phyloP scores from a whole-genome alignment of 2,797 vertebrate species.

The Dromococcyx pavoninus region DNA sequence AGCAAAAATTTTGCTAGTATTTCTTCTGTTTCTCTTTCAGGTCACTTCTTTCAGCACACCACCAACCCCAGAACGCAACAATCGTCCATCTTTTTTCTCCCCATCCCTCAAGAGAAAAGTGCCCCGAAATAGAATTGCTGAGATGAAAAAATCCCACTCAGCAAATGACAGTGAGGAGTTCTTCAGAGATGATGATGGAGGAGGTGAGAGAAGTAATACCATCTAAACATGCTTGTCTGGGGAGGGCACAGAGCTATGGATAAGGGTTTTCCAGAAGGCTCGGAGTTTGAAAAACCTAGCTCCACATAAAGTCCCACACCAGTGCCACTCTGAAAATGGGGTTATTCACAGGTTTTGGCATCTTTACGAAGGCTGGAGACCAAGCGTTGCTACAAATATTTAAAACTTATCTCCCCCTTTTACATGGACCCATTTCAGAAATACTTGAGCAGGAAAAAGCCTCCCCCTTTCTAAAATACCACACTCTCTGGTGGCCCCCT shows the following conservation, averaged over 20 bases:
- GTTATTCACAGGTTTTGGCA: background rate
- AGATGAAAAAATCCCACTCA: slow-evolving; percentile 99
- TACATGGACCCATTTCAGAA: background rate
- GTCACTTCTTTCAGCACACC: slow-evolving; percentile 98
- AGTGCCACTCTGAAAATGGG: background rate
- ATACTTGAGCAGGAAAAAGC: background rate
- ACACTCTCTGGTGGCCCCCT: background rate
- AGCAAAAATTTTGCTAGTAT: background rate
- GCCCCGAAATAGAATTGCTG: slow-evolving; percentile 87
- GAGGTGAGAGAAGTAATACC: slow-evolving; percentile 73
- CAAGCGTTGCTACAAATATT: background rate
- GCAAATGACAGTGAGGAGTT: slow-evolving; percentile 98
- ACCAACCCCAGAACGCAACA: slow-evolving; percentile 91
- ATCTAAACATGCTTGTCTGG: background rate
- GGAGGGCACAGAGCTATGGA: background rate
- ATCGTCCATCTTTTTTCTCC: slow-evolving; percentile 95
- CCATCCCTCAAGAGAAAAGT: slow-evolving; percentile 93
- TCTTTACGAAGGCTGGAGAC: background rate
- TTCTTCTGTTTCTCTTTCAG: slow-evolving; percentile 66
- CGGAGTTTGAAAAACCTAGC: background rate
- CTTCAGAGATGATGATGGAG: slow-evolving; percentile 88
- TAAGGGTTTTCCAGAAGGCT: background rate
- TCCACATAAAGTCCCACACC: background rate
- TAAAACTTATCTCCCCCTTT: background rate
- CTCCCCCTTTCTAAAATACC: background rate